A percentile compares a stretch with the other conserved stretches of the same genome.
Conservation (phyloP, 2,113 vertebrate species). For the Pachypanchax playfairii region DNA sequence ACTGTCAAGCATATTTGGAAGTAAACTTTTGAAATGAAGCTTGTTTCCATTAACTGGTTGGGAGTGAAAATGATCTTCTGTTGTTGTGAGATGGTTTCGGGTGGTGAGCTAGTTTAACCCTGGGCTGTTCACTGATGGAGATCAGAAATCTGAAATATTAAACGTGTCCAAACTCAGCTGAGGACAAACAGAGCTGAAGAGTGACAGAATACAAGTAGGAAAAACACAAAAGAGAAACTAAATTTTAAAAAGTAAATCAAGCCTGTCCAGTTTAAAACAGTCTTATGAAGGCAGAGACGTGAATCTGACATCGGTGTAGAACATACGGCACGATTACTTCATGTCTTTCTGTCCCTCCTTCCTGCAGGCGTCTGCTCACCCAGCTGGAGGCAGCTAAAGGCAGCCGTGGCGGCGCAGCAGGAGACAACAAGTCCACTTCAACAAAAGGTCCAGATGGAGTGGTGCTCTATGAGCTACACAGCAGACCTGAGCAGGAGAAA, state of each 20-base stretch:
- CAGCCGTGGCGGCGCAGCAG: conserved; percentile 62
- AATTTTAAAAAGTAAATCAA: background rate
- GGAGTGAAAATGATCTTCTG: no score
- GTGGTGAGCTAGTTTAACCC: background rate
- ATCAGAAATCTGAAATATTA: background rate
- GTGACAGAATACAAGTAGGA: background rate
- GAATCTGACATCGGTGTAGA: conserved; percentile 22
- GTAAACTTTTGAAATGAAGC: conserved; percentile 5
- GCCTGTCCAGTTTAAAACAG: background rate
- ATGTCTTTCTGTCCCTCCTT: conserved; percentile 19
- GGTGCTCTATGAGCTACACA: conserved; percentile 92
- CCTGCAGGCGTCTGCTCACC: conserved; percentile 87
- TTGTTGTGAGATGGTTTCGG: background rate
- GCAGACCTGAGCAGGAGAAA: conserved; percentile 90
- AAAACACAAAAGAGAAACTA: background rate
- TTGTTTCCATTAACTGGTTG: background rate
- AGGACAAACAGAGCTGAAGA: background rate
- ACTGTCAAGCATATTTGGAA: background rate
- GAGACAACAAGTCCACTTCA: conserved; percentile 68
- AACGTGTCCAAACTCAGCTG: conserved; percentile 1
- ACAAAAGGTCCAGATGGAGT: conserved; percentile 72
- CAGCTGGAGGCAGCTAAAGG: conserved; percentile 88
- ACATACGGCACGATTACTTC: conserved; percentile 28
- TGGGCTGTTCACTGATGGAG: background rate
- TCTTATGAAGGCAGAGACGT: conserved; percentile 1